phyloP scores from a whole-genome alignment of 2,113 vertebrate species.

The Otocyon megalotis region DNA sequence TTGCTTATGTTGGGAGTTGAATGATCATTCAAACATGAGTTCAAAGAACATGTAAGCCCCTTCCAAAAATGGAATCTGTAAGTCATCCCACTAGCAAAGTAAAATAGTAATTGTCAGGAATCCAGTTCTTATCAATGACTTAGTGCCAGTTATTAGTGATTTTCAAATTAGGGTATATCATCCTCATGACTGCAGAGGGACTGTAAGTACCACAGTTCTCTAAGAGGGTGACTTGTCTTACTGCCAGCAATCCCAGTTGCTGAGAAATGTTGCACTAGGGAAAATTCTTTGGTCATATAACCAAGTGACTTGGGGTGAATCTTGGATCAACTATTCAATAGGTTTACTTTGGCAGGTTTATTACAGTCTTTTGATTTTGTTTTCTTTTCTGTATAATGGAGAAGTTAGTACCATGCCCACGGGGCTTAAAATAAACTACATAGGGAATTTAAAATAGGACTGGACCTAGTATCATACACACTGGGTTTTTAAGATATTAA shows the following conservation, averaged over 20 bases:
- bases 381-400: background rate
- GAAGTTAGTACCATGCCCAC: background rate
- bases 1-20: background rate
- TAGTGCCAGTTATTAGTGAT: background rate
- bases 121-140: background rate
- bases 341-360: background rate
- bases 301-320: background rate
- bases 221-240: background rate
- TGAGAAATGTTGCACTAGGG: background rate
- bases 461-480: background rate
- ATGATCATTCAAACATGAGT: background rate
- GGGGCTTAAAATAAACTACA: background rate
- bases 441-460: background rate
- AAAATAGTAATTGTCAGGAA: slow-evolving; percentile 1
- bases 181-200: background rate
- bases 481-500: slow-evolving; percentile 6
- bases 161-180: background rate
- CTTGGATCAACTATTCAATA: background rate
- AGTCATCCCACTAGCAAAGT: background rate
- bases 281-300: background rate
- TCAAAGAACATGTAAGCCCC: background rate
- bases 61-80: background rate
- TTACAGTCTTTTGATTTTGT: background rate
- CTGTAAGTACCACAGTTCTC: background rate
- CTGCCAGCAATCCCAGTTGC: background rate